Evolutionary conservation across 1,140 invertebrate species (phyloP).

Genomic region (Maconellicoccus hirsutus): DNA sequence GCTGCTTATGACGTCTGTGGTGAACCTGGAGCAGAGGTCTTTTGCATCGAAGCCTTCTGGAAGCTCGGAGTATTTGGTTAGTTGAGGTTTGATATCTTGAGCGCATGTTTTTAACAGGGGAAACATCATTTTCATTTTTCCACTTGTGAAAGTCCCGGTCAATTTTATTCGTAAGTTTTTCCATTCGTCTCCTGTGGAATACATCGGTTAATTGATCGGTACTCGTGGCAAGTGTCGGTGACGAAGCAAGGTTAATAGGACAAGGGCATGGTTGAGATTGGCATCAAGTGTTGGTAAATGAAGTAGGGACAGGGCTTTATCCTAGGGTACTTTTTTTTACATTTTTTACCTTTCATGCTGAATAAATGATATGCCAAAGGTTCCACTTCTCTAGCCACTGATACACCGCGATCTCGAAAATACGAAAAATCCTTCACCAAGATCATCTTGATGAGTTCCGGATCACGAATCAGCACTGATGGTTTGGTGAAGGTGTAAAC

Average conservation of each 20-base stretch:
- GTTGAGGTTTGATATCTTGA: background rate
- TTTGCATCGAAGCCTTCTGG: conserved; percentile 37
- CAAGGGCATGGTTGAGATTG: too few relatives aligned
- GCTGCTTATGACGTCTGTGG: conserved; percentile 43
- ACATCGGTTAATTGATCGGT: too few relatives aligned
- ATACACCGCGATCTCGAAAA: conserved; percentile 38
- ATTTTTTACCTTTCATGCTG: conserved; percentile 33
- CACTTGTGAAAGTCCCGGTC: conserved; percentile 35
- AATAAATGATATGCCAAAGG: conserved; percentile 42
- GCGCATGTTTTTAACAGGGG: background rate
- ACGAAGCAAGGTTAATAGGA: too few relatives aligned
- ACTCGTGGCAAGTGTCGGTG: too few relatives aligned
- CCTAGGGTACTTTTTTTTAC: background rate
- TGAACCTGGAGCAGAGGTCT: conserved; percentile 39
- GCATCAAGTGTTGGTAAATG: too few relatives aligned
- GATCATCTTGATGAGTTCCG: conserved; percentile 42
- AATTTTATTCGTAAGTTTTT: background rate
- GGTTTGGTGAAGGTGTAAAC: conserved; percentile 39
- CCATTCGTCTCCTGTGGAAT: background rate
- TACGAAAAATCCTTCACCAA: conserved; percentile 45
- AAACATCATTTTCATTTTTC: conserved; percentile 9
- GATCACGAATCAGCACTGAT: conserved; percentile 40
- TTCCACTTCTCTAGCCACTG: conserved; percentile 23
- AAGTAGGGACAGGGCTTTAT: background rate
- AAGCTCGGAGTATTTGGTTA: background rate